Evolutionary conservation across 2,113 vertebrate species (phyloP), one percentile per base, ranked within the genome.

Genomic region (Cyprinodon brontotheroides): DNA sequence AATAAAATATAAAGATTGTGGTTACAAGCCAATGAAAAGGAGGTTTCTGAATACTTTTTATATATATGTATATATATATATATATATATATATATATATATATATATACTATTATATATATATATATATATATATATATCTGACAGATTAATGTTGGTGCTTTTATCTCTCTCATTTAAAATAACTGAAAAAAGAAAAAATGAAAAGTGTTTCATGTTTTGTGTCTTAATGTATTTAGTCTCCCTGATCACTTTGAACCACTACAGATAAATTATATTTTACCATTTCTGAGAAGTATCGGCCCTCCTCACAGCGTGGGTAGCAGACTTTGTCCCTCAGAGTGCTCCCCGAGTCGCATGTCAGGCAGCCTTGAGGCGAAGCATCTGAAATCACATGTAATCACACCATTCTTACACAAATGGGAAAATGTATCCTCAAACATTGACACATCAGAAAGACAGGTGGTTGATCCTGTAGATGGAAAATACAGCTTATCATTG

Each of bases 291-390:
- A 92, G 36, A 93, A 93, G 84, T 92, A 94, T 0, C 0, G 57
- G 1, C 92, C 88, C 61, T 95, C 94, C 74, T 93, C 87, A 87
- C 94, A 92, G 57, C 80, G 92, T 36, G 92, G 92, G 65, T 93
- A 92, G 80, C 91, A 93, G 57, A 95, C 85, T 6, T 91, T 88
- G 41, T 91, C 87, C 87, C 80, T 65, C 1, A 93, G 72, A 53
- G 83, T 90, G 70, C 75, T 94, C 11, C 91, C 95, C 86, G 86
- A 75, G 81, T 94, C 93, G n/a, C 93, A 94, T 0, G 87, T 91
- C 64, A 90, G 5, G 66, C 94, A 94, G 15, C 83, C 83, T 89
- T 92, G 91, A 61, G 93, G 92, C 8, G 89, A 93, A 76, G 77
- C 82, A 77, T 93, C 94, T 94, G 84, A 15, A n/a, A 11, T 61